Conservation (phyloP, 35 echinoderm and acorn worm genomes). For the Anneissia japonica region DNA sequence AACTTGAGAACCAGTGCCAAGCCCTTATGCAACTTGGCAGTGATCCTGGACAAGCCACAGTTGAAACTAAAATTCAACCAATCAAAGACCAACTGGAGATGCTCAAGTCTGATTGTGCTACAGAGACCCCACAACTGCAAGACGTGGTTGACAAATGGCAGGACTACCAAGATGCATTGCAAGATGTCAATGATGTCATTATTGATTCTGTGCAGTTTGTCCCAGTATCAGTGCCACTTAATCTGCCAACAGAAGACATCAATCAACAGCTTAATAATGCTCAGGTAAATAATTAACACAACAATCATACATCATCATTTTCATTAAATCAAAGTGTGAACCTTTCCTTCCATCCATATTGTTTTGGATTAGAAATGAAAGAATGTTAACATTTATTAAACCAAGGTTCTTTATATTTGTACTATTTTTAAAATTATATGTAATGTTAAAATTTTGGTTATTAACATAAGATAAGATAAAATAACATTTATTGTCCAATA, state of each 20-base stretch:
- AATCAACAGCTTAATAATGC: not conserved
- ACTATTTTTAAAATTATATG: no score
- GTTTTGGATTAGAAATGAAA: no score
- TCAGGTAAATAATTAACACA: no score
- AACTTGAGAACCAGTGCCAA: not conserved
- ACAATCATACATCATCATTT: no score
- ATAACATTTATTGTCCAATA: no score
- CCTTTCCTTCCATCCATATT: no score
- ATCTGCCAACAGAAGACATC: not conserved
- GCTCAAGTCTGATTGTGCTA: slow-evolving; percentile 9
- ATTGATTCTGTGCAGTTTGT: slow-evolving; percentile 15
- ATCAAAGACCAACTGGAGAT: slow-evolving; percentile 28
- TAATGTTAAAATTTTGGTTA: no score
- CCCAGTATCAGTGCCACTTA: slow-evolving; percentile 31
- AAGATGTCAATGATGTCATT: slow-evolving; percentile 42
- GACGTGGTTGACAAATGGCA: slow-evolving; percentile 18
- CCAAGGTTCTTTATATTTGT: no score
- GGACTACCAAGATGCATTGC: slow-evolving; percentile 47
- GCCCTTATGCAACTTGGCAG: not conserved
- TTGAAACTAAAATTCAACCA: slow-evolving; percentile 30
- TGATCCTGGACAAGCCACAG: not conserved
- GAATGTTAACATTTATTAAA: no score
- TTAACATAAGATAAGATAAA: no score
- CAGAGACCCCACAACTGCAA: not conserved
- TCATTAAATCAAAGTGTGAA: no score